Evolutionary conservation across 1,140 invertebrate species (phyloP), one percentile per base, ranked within the genome.

Genomic region (Lanistes nyassanus): DNA sequence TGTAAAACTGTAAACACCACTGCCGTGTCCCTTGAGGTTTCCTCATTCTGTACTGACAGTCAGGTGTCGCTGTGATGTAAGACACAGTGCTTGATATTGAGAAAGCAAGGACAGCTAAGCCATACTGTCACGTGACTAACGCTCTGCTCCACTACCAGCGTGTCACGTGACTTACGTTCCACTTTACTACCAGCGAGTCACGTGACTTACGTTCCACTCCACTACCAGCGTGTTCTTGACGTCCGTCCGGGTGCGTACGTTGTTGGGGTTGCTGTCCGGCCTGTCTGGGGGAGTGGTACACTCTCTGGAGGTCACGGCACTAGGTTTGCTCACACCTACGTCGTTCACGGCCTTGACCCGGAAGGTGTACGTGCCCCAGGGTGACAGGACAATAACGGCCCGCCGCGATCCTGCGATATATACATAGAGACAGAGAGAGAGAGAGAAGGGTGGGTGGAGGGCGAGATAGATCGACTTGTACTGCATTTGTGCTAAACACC

Each of bases 211-310:
- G 56, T 96, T 97, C 97, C 98, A 99, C 2, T 92, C 92, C 80
- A 99, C 98, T 29, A 98, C 94, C 70, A 99, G 91, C 90, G 99
- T 99, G 80, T 93, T 93, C 6, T 97, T 96, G 66, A 93, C 92
- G 16, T 94, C 94, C 74, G 97, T 97, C 85, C 94, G 93, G 3
- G 97, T 97, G 82, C 94, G 92, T 0, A 99, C 97, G 86, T 98
- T 96, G 78, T 96, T 95, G 0, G 98, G 98, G 91, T 99, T 99
- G 88, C 96, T 96, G 83, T 93, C 94, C 0, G 98, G 98, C 75
- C 97, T 94, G 88, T 96, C 95, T 3, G 95, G 93, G 77, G 94
- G 93, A 0, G 97, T 98, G 29, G 93, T 93, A 86, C 98, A 99
- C n/a, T 94, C 91, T 31, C 82, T 76, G 11, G 92, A 91, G 23